Conservation (phyloP, 2,888 invertebrate genomes). For the Plemyria rubiginata region DNA sequence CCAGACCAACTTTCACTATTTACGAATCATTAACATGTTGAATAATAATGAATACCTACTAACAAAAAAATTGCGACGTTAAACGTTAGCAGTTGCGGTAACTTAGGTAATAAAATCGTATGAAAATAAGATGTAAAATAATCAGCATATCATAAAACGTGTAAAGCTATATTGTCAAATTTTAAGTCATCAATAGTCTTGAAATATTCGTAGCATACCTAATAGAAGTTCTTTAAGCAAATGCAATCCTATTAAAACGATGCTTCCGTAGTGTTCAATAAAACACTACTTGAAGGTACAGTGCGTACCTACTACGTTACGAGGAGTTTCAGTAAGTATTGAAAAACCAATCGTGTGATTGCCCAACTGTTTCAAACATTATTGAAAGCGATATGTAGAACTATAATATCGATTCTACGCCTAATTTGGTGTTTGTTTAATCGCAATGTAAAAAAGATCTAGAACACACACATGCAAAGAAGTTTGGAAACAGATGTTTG, state of each 20-base stretch:
- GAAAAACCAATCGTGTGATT: conserved; percentile 14
- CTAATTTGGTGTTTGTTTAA: neutral
- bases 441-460: neutral
- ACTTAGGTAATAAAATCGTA: neutral
- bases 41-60: neutral
- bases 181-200: neutral
- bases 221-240: neutral
- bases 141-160: neutral
- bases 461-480: neutral
- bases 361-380: conserved; percentile 9
- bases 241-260: conserved; percentile 1
- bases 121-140: too few species aligned
- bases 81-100: neutral
- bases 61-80: neutral
- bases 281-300: neutral
- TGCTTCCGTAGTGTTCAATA: conserved; percentile 8
- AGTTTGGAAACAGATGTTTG: neutral
- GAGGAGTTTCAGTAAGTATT: neutral
- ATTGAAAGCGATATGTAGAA: conserved; percentile 11
- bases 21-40: neutral
- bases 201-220: neutral
- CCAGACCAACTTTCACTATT: neutral
- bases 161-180: too few species aligned
- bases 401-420: neutral
- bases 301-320: neutral